Conservation (phyloP, 2,888 invertebrate species). For the Podotricha telesiphe region DNA sequence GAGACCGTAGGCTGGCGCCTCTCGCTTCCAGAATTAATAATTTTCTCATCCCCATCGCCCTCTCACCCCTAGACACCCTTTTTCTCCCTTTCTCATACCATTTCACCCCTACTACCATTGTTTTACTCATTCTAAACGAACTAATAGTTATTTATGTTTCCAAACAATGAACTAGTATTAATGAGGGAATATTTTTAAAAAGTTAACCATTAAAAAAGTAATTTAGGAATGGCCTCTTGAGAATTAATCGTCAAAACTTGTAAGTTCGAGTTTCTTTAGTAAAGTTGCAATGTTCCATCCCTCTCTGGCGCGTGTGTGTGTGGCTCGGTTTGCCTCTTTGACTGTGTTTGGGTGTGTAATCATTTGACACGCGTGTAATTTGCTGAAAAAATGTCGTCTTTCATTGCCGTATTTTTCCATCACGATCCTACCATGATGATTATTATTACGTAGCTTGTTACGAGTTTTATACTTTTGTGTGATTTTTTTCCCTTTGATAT, state of each 20-base stretch:
- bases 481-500: slow-evolving; percentile 39
- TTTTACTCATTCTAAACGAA: slow-evolving; percentile 49
- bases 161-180: background rate
- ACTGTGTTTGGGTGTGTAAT: slow-evolving; percentile 82
- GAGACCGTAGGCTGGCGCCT: slow-evolving; percentile 79
- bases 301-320: slow-evolving; percentile 73
- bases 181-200: background rate
- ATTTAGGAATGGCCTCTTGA: background rate
- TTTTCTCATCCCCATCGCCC: slow-evolving; percentile 68
- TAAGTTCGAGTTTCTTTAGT: slow-evolving; percentile 59
- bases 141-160: slow-evolving; percentile 43
- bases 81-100: slow-evolving; percentile 54
- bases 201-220: background rate
- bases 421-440: slow-evolving; percentile 63
- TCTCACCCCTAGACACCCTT: slow-evolving; percentile 53
- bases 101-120: slow-evolving; percentile 52
- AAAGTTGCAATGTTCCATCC: slow-evolving; percentile 56
- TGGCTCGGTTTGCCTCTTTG: slow-evolving; percentile 82
- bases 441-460: slow-evolving; percentile 56
- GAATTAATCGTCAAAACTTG: background rate
- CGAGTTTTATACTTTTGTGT: slow-evolving; percentile 42
- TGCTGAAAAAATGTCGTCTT: slow-evolving; percentile 76
- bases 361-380: slow-evolving; percentile 79
- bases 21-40: slow-evolving; percentile 83
- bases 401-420: slow-evolving; percentile 57